A percentile compares a stretch with the other conserved stretches of the same genome.
These are phyloP conservation scores for Acrobasis repandana DNA, from an alignment of 2,888 invertebrate species.

Conservation along the genomic window DNA sequence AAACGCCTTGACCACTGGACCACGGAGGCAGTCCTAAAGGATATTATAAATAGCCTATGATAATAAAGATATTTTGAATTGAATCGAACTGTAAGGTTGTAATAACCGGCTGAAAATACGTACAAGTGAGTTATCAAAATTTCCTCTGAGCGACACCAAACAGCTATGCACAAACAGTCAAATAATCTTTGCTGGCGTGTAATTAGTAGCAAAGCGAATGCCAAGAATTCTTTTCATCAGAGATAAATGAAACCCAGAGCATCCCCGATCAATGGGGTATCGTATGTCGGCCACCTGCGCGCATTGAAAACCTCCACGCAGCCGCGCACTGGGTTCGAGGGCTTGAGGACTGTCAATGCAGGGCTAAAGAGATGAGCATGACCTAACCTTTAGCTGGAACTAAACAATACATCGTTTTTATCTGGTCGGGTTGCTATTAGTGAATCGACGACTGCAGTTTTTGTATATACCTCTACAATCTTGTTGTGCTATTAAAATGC, in stretches of 20 bases:
- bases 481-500: no score
- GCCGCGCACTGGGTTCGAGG: conserved; percentile 11
- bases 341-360: not conserved
- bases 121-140: no score
- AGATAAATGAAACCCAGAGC: conserved; percentile 70
- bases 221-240: conserved; percentile 77
- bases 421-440: not conserved
- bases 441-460: no score
- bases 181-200: conserved; percentile 61
- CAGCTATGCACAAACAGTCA: conserved; percentile 3
- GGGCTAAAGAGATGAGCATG: conserved; percentile 2
- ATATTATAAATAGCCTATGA: no score
- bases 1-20: no score
- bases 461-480: no score
- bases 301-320: conserved; percentile 41
- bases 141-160: conserved; percentile 8
- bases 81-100: no score
- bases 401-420: not conserved
- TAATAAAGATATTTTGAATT: no score
- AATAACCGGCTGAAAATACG: no score
- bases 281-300: conserved; percentile 81
- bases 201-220: conserved; percentile 77
- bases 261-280: conserved; percentile 72
- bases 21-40: no score
- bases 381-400: not conserved